Evolutionary conservation across 2,797 vertebrate species (phyloP).

Genomic region (Pelodytes ibericus): DNA sequence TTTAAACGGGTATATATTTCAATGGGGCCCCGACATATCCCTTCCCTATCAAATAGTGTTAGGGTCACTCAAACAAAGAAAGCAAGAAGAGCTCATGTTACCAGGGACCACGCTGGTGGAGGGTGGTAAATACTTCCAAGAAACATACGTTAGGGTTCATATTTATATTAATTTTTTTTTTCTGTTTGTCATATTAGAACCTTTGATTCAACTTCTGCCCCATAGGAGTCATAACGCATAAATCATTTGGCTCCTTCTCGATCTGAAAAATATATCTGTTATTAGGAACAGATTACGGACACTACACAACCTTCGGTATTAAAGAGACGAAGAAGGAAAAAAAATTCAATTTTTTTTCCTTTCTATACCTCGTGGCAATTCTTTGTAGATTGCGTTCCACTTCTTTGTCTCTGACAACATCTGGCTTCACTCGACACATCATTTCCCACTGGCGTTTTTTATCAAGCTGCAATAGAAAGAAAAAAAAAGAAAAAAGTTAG

Average conservation of each 20-base stretch:
- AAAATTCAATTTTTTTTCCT: neutral
- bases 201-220: slow-evolving; percentile 53
- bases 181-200: slow-evolving; percentile 46
- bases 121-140: neutral
- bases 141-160: neutral
- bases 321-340: slow-evolving; percentile 19
- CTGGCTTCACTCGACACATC: slow-evolving; percentile 90
- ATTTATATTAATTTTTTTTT: no score
- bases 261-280: slow-evolving; percentile 59
- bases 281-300: slow-evolving; percentile 63
- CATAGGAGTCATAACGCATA: slow-evolving; percentile 52
- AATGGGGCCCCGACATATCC: no score
- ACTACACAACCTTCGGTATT: slow-evolving; percentile 37
- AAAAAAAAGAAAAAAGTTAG: no score
- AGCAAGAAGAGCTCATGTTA: neutral
- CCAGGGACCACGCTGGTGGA: neutral
- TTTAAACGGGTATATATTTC: no score
- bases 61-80: no score
- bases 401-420: slow-evolving; percentile 85
- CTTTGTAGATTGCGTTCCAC: slow-evolving; percentile 86
- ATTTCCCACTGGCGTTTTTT: slow-evolving; percentile 90
- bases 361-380: slow-evolving; percentile 89
- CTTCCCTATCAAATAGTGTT: no score
- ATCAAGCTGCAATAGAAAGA: slow-evolving; percentile 76
- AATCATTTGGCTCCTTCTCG: slow-evolving; percentile 59